Base-by-base conservation (phyloP, 2,888 invertebrate genomes). In the Zootermopsis nevadensis region DNA sequence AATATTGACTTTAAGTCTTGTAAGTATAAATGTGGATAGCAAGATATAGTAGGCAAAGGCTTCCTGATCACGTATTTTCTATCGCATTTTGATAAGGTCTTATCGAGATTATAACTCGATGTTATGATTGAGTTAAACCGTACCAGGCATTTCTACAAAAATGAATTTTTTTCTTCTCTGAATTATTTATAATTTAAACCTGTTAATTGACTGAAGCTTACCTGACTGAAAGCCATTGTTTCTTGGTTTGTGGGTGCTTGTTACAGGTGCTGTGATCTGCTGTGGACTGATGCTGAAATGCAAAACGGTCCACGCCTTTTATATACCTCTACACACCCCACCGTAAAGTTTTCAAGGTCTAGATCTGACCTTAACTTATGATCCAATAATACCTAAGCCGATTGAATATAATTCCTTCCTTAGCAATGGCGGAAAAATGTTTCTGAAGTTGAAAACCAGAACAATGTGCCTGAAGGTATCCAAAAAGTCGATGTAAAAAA, bases 181-280 rank as follows among this genome's bases (percentile, higher is more conserved):
- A 48, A 48, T 48, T 15, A 19, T 0, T 19, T 4, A 1, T 15
- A 48, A 48, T 48, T 48, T 42, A 48, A 48, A 15, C 48, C 1
- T 1, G 3, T 1, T 48, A 19, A 19, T 19, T 48, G 19, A 19
- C 4, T 48, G 19, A 48, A 3, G 66, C 79, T 79, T 31, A 79
- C 79, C 79, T 79, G 60, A 66, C 66, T 27, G 31, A 79, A 79
- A 66, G 79, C 79, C 79, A 79, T 79, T 79, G 79, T 79, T 60
- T 79, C 66, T 42, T n/a, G 42, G 24, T 42, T 42, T 74, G 74
- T 74, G 27, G 31, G 74, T 33, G 33, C 33, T 35, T 74, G 38
- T 35, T 38, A n/a, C n/a, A 22, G 38, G 38, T 74, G 38, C 74
- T 74, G 30, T 33, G 69, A 69, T 33, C 33, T 35, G 74, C 38